These are phyloP conservation scores for Planococcus citri DNA, from an alignment of 1,140 invertebrate species.

Conservation along the genomic window DNA sequence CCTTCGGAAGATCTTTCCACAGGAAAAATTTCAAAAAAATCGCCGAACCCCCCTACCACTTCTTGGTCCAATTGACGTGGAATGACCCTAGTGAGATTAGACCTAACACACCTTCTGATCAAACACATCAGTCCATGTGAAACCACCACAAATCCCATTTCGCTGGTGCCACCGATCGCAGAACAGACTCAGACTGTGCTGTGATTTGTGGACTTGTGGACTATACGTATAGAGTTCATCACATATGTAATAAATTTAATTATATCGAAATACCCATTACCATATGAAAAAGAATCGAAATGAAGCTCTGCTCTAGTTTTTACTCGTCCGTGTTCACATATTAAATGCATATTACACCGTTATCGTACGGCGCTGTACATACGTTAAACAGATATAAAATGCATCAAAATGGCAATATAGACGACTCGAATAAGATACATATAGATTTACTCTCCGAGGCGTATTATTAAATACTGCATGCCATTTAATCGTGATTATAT, in stretches of 20 bases:
- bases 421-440: background rate
- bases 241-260: background rate
- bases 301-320: background rate
- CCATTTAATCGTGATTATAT: background rate
- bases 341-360: background rate
- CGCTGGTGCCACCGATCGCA: too few species aligned
- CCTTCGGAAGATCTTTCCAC: too few species aligned
- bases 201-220: too few species aligned
- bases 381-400: background rate
- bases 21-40: too few species aligned
- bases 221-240: background rate
- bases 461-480: background rate
- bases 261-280: background rate
- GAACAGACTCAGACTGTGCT: too few species aligned
- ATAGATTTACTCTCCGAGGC: background rate
- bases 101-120: too few species aligned
- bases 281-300: background rate
- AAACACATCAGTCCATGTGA: too few species aligned
- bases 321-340: background rate
- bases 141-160: too few species aligned
- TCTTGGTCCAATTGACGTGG: too few species aligned
- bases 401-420: background rate
- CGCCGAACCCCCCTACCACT: too few species aligned
- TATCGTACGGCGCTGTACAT: background rate
- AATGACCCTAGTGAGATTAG: too few species aligned